Conservation (phyloP, 2,113 vertebrate genomes). For the Syrmaticus mikado region DNA sequence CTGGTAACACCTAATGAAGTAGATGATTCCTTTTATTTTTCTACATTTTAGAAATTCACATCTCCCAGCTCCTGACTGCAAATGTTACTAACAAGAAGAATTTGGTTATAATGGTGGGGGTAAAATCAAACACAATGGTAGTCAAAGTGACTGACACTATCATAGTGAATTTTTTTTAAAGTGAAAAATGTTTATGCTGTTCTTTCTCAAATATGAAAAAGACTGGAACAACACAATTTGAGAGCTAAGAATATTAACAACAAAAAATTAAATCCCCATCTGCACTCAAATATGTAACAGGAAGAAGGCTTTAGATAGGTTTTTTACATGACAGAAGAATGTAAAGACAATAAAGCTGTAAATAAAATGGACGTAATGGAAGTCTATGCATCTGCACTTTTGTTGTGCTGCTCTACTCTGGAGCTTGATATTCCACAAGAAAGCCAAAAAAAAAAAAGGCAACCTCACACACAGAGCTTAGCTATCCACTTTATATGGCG, state of each 20-base stretch:
- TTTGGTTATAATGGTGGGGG: not conserved
- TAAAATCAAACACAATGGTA: not conserved
- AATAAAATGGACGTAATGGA: not conserved
- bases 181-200: not conserved
- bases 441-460: not conserved
- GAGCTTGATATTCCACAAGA: not conserved
- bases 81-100: not conserved
- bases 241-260: not conserved
- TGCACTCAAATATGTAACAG: not conserved
- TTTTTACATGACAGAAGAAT: not conserved
- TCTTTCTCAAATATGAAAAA: not conserved
- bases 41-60: not conserved
- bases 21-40: not conserved
- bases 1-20: not conserved
- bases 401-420: accelerated
- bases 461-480: not conserved
- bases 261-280: not conserved
- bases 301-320: not conserved
- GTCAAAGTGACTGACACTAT: not conserved
- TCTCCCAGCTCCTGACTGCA: not conserved
- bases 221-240: not conserved
- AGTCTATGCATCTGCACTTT: not conserved
- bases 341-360: not conserved
- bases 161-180: not conserved
- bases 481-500: not conserved